Percentiles rank a stretch among this genome's conserved stretches.
Evolutionary conservation across 2,113 vertebrate species (phyloP).

Genomic region (Phycodurus eques): DNA sequence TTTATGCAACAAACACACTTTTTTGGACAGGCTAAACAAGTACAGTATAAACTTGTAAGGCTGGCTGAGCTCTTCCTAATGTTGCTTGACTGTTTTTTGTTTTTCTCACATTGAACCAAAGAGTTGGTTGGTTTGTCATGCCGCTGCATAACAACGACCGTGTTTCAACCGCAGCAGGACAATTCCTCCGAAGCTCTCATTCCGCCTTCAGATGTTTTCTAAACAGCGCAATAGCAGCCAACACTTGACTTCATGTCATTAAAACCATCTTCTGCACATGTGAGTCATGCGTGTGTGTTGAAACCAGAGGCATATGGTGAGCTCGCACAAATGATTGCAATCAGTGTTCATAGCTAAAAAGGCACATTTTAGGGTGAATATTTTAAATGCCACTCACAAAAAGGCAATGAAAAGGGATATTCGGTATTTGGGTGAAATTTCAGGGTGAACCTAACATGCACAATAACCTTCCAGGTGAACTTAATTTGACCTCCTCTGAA

Average conservation of each 20-base stretch:
- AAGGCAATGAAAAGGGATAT: background rate
- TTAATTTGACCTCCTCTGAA: background rate
- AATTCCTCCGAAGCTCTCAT: conserved; percentile 55
- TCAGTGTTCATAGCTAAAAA: conserved; percentile 55
- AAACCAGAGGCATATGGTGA: conserved; percentile 24
- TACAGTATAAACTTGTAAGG: background rate
- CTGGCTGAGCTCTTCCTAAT: background rate
- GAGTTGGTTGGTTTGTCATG: conserved; percentile 44
- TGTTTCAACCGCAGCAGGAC: conserved; percentile 46
- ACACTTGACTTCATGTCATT: conserved; percentile 20
- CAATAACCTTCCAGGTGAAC: background rate
- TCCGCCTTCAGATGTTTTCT: conserved; percentile 43
- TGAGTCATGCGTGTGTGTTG: conserved; percentile 24
- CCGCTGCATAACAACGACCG: conserved; percentile 45
- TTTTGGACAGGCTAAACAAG: background rate
- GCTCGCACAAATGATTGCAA: conserved; percentile 18
- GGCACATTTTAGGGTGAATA: conserved; percentile 47
- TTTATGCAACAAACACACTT: conserved; percentile 1
- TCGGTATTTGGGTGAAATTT: background rate
- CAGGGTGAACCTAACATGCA: background rate
- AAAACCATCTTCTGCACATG: conserved; percentile 17
- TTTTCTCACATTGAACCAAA: conserved; percentile 29
- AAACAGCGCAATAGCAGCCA: conserved; percentile 17
- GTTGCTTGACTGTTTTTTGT: background rate
- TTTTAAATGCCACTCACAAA: conserved; percentile 4